Base-by-base conservation (phyloP, 2,113 vertebrate genomes). In the Mionectes macconnelli region DNA sequence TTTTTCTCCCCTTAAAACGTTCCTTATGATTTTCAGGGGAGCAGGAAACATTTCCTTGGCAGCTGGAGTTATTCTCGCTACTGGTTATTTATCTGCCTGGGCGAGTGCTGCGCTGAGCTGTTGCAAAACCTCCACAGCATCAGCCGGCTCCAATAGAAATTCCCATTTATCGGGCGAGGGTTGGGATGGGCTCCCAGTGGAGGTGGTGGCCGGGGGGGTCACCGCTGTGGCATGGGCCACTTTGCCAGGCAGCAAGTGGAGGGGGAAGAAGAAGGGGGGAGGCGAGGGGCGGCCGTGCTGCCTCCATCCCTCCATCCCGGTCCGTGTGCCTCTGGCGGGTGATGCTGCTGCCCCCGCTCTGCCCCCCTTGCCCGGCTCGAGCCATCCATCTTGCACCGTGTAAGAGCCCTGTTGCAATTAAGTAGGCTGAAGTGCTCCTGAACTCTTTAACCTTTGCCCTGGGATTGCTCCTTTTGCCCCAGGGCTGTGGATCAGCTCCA, bases 381-480 rank as follows among this genome's bases (percentile, higher is more conserved):
- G 30, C 28, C 50, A 91, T 95, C 96, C 82, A 64, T 94, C 96
- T 96, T 75, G 62, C 21, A 6, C 84, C 24, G 55, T 52, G 86
- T 78, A 74, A 91, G 94, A 93, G 91, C 60, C 96, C 94, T 67
- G 84, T 84, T 93, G 92, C 93, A 84, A 92, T 82, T 94, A 85
- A 83, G 83, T 84, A 52, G 86, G 84, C 82, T 84, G 92, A 90
- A 91, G 95, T 87, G 92, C 84, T 96, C 93, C 93, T 96, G 96
- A 97, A 97, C 91, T 91, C 84, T 97, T 93, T 97, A 96, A 95
- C 94, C 97, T 97, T 93, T 97, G 97, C 94, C 96, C 96, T 27
- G 62, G 82, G 89, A 93, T 95, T 96, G 93, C 94, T 95, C 93
- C 85, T 96, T 96, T 88, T 86, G 95, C 95, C 97, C 89, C 13